Evolutionary conservation across 2,888 invertebrate genomes (phyloP).

Genomic region (Cataglyphis albicans): DNA sequence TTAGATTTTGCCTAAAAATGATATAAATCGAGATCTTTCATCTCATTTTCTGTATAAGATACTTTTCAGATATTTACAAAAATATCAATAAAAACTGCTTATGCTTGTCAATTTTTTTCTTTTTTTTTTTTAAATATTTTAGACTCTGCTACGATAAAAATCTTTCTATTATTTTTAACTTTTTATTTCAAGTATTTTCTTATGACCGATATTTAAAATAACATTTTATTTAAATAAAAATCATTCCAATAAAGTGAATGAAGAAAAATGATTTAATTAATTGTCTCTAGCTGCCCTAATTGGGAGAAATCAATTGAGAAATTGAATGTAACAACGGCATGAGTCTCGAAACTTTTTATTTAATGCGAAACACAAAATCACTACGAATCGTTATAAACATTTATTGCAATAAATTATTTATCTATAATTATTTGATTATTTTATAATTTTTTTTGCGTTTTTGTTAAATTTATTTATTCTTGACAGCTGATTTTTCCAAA

Average conservation of each 20-base stretch:
- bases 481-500: not conserved
- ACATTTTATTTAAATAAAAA: not conserved
- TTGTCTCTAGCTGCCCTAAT: not conserved
- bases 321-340: not conserved
- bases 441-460: not conserved
- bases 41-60: not conserved
- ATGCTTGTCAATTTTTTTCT: not conserved
- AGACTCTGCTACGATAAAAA: not conserved
- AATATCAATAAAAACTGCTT: not conserved
- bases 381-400: not conserved
- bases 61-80: not conserved
- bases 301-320: not conserved
- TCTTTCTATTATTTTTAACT: not conserved
- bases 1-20: not conserved
- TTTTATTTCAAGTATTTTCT: not conserved
- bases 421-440: not conserved
- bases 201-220: not conserved
- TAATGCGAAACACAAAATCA: not conserved
- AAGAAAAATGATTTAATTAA: constrained; percentile 27
- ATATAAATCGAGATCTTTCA: not conserved
- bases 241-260: not conserved
- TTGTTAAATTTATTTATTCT: not conserved
- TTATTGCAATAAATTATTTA: not conserved
- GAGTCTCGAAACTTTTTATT: not conserved
- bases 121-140: not conserved